phyloP scores from a whole-genome alignment of 1,140 invertebrate species.

The Ladona fulva region DNA sequence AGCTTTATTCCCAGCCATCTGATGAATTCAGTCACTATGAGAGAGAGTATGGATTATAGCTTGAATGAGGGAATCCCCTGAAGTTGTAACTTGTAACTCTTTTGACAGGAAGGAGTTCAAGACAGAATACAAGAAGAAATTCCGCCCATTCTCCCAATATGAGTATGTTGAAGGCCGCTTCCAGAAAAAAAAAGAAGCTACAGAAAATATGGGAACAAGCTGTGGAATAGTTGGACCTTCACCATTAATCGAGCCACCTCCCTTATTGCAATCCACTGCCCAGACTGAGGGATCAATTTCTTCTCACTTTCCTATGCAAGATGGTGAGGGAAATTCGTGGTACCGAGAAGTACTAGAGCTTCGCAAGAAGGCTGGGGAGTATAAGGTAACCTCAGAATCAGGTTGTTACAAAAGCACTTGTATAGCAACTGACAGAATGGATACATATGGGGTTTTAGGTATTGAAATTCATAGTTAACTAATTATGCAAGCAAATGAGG shows the following conservation, averaged over 20 bases:
- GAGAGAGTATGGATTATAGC: too few species aligned
- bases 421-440: too few species aligned
- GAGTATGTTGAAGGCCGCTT: slow-evolving; percentile 66
- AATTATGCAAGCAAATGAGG: too few species aligned
- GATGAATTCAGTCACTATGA: slow-evolving; percentile 5
- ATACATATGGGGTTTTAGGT: too few species aligned
- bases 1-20: too few species aligned
- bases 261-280: not conserved
- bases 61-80: not conserved
- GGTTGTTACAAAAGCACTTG: too few species aligned
- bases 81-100: not conserved
- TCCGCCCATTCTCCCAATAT: slow-evolving; percentile 71
- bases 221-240: slow-evolving; percentile 14
- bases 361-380: slow-evolving; percentile 82
- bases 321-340: slow-evolving; percentile 48
- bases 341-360: slow-evolving; percentile 77
- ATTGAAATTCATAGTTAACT: too few species aligned
- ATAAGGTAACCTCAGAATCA: slow-evolving; percentile 57
- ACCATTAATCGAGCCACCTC: slow-evolving; percentile 14
- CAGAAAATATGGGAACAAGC: not conserved
- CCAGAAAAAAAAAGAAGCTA: slow-evolving; percentile 47
- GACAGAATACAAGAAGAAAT: slow-evolving; percentile 71
- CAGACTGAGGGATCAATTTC: slow-evolving; percentile 15
- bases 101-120: slow-evolving; percentile 37
- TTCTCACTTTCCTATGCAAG: slow-evolving; percentile 17